phyloP scores from a whole-genome alignment of 2,797 vertebrate genomes.

The Brachyrhaphis roseni region DNA sequence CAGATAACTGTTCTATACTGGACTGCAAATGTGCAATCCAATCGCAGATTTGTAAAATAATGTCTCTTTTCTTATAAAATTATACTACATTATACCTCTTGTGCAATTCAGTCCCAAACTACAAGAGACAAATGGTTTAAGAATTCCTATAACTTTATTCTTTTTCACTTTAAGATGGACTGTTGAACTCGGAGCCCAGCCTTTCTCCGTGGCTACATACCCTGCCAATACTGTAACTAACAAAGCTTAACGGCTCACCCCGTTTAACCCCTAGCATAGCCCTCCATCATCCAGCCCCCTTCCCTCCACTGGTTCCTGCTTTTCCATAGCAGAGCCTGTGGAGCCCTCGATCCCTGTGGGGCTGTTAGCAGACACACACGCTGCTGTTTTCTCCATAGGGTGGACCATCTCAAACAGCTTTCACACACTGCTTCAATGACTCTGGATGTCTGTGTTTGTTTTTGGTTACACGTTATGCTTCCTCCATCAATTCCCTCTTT shows the following conservation, averaged over 20 bases:
- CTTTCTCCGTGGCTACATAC: slow-evolving; percentile 35
- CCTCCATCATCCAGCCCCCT: slow-evolving; percentile 50
- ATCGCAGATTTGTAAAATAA: background rate
- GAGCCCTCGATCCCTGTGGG: slow-evolving; percentile 68
- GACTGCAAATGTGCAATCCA: too few species aligned
- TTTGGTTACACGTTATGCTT: slow-evolving; percentile 60
- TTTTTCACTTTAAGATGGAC: slow-evolving; percentile 29
- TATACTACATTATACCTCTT: background rate
- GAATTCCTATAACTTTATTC: background rate
- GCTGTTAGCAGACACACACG: slow-evolving; percentile 74
- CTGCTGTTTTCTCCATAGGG: slow-evolving; percentile 73
- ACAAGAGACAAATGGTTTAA: background rate
- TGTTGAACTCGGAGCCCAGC: slow-evolving; percentile 2
- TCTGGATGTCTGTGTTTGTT: slow-evolving; percentile 79
- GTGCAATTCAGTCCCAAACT: background rate
- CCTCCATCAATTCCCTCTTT: slow-evolving; percentile 23
- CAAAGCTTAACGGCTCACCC: slow-evolving; percentile 69
- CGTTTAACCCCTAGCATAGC: slow-evolving; percentile 62
- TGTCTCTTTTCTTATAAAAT: background rate
- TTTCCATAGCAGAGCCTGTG: slow-evolving; percentile 51
- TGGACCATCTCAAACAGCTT: slow-evolving; percentile 67
- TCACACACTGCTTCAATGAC: slow-evolving; percentile 66
- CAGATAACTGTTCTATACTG: too few species aligned
- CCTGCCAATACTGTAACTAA: slow-evolving; percentile 67
- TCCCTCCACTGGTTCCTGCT: slow-evolving; percentile 49